phyloP scores from a whole-genome alignment of 2,888 invertebrate species.

The Athripsodes cinereus region DNA sequence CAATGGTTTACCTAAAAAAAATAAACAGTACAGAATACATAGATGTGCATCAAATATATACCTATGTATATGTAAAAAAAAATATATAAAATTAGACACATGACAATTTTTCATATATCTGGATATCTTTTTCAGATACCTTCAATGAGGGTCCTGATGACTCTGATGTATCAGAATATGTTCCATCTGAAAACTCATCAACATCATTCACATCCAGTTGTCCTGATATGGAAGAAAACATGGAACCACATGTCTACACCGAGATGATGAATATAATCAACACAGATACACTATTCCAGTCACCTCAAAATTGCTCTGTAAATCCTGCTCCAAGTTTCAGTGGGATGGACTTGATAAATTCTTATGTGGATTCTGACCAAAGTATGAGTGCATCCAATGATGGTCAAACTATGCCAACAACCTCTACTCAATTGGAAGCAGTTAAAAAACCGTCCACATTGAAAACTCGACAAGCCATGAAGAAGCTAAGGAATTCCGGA shows the following conservation, averaged over 20 bases:
- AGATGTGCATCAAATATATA: too few species aligned
- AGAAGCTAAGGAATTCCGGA: not conserved
- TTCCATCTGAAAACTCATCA: not conserved
- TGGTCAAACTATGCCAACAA: not conserved
- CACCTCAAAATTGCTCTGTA: not conserved
- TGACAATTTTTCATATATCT: too few species aligned
- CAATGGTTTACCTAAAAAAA: too few species aligned
- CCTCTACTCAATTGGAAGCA: not conserved
- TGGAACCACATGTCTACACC: not conserved
- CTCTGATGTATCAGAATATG: too few species aligned
- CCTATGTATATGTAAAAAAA: too few species aligned
- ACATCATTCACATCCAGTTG: not conserved
- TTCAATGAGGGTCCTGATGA: too few species aligned
- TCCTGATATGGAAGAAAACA: not conserved
- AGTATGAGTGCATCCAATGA: slow-evolving; percentile 3
- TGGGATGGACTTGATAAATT: slow-evolving; percentile 4
- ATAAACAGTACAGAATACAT: too few species aligned
- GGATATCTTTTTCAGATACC: too few species aligned
- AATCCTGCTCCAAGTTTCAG: not conserved
- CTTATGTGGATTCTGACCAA: not conserved
- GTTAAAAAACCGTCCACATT: not conserved
- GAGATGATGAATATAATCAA: not conserved
- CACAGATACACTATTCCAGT: not conserved
- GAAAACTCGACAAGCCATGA: slow-evolving; percentile 2
- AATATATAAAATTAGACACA: too few species aligned